Base-by-base conservation (phyloP, 2,888 invertebrate species). In the Dorcus parallelipipedus region DNA sequence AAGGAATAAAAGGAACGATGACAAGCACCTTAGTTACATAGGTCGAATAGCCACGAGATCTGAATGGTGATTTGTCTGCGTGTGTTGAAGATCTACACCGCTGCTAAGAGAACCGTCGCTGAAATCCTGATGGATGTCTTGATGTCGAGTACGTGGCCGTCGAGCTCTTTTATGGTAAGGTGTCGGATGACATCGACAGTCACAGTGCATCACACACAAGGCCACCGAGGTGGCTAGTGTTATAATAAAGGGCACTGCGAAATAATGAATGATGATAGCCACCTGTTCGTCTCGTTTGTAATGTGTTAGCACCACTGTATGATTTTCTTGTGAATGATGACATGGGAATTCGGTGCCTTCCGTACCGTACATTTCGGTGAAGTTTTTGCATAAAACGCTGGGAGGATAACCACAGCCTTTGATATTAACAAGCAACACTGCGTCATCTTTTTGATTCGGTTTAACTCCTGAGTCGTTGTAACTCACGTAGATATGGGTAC, bases 401-500 rank as follows among this genome's bases (percentile, higher is more conserved):
- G 91, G 91, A 9, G 91, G 91, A 74, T 91, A 91, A 7, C 91
- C 91, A 76, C 91, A 91, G 56, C 91, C 91, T 74, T 91, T 91
- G 72, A 91, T 90, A 78, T 91, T 91, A 53, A 91, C 90, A 73
- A 88, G 83, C 49, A 91, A 74, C 39, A 83, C 81, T 38, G 83
- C 83, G 69, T 83, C 83, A 43, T 79, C 78, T n/a, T 77, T 77
- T 65, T 74, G 76, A 59, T 77, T 77, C 64, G 71, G 71, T 43
- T 71, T 67, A 45, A 68, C 68, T 17, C 62, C 52, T 41, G 59
- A 53, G 60, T 75, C 76, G 67, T 79, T 78, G 71, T 81, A 81
- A 62, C 78, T 82, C 71, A 87, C 87, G 76, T 84, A 86, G 64
- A 87, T 84, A 76, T 86, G 86, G 50, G 83, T 84, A 76, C 87